Evolutionary conservation across 2,113 vertebrate species (phyloP).

Genomic region (Hemicordylus capensis): DNA sequence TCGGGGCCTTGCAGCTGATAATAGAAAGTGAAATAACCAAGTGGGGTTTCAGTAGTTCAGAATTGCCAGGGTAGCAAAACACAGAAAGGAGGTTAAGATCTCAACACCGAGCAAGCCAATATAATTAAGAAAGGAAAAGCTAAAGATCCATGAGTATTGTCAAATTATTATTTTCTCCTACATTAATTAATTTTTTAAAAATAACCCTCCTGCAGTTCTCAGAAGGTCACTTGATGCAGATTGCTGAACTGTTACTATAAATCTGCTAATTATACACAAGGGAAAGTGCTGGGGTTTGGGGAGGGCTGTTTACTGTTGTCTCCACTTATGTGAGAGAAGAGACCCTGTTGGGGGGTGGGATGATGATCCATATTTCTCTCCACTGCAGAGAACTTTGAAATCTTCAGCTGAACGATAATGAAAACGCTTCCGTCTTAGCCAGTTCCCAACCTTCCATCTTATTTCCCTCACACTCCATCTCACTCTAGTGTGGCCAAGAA

Average conservation of each 20-base stretch:
- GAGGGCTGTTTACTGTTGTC: background rate
- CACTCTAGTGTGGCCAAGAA: background rate
- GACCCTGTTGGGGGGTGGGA: too few species aligned
- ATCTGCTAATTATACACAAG: background rate
- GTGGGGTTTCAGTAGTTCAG: background rate
- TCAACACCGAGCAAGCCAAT: background rate
- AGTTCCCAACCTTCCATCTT: background rate
- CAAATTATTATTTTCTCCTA: background rate
- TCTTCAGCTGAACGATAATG: background rate
- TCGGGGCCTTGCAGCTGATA: background rate
- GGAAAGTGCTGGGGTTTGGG: too few species aligned
- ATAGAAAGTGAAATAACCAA: background rate
- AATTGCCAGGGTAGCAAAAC: too few species aligned
- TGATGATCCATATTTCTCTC: background rate
- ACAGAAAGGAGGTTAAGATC: background rate
- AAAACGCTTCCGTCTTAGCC: background rate
- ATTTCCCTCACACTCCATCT: background rate
- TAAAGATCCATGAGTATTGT: background rate
- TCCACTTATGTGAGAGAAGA: background rate
- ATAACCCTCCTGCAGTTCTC: background rate
- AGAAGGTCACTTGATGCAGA: background rate
- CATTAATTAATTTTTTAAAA: background rate
- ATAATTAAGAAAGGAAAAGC: background rate
- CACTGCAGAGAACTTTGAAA: background rate
- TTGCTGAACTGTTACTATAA: background rate